Evolutionary conservation across 1,140 invertebrate species (phyloP).

Genomic region (Drosophila orena): DNA sequence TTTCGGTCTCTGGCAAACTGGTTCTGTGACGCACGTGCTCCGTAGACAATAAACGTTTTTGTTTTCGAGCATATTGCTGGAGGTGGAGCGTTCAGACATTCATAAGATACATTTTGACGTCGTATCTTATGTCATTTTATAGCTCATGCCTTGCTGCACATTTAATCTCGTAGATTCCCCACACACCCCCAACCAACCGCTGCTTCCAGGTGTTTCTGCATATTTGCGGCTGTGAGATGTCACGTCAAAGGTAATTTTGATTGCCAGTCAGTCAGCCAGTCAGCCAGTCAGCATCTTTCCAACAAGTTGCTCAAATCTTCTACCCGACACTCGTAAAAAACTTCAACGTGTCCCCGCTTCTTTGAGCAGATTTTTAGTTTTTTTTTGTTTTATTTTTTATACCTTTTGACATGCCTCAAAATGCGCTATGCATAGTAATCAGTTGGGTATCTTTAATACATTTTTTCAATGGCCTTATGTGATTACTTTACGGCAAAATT

Average conservation of each 20-base stretch:
- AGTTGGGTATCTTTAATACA: conserved; percentile 14
- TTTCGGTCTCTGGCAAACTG: conserved; percentile 34
- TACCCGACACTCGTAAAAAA: conserved; percentile 34
- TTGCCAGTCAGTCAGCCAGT: conserved; percentile 54
- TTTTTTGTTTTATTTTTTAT: not conserved
- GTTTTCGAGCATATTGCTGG: conserved; percentile 22
- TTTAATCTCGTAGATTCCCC: conserved; percentile 63
- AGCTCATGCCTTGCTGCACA: conserved; percentile 65
- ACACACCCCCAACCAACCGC: not conserved
- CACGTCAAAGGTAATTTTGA: conserved; percentile 73
- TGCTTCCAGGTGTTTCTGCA: conserved; percentile 59
- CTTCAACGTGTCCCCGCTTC: conserved; percentile 7
- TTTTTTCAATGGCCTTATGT: conserved; percentile 3
- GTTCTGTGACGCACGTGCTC: conserved; percentile 52
- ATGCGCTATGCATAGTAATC: conserved; percentile 48
- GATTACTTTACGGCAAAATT: conserved; percentile 14
- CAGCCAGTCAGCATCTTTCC: conserved; percentile 36
- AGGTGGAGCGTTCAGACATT: conserved; percentile 28
- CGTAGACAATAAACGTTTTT: conserved; percentile 61
- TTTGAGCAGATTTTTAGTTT: conserved; percentile 13
- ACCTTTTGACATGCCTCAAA: conserved; percentile 34
- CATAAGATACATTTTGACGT: conserved; percentile 67
- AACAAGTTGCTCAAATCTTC: conserved; percentile 35
- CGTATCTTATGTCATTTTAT: conserved; percentile 69
- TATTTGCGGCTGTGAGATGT: conserved; percentile 61